Percentiles rank a stretch among this genome's conserved stretches.
Conservation (phyloP, 2,113 vertebrate genomes). For the Paratilapia polleni region DNA sequence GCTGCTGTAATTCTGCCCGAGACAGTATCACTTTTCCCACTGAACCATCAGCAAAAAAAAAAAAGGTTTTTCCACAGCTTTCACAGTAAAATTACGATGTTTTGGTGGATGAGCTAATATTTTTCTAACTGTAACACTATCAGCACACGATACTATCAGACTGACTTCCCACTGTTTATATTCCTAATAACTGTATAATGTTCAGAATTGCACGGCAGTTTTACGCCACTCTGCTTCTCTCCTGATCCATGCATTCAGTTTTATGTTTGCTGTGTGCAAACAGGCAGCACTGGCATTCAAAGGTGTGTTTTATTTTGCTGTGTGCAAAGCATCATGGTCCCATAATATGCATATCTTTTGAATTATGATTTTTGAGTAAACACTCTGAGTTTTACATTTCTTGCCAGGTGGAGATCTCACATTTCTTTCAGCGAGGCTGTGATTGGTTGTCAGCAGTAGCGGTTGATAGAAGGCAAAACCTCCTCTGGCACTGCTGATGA, state of each 20-base stretch:
- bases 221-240: constrained; percentile 22
- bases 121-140: constrained; percentile 30
- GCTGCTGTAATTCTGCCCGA: neutral
- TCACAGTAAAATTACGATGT: neutral
- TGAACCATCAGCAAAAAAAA: neutral
- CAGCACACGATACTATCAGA: constrained; percentile 4
- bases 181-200: constrained; percentile 28
- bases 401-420: constrained; percentile 54
- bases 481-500: constrained; percentile 42
- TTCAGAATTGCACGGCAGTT: constrained; percentile 30
- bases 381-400: constrained; percentile 38
- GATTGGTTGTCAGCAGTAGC: constrained; percentile 40
- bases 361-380: constrained; percentile 41
- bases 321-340: constrained; percentile 43
- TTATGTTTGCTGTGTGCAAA: neutral
- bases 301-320: constrained; percentile 46
- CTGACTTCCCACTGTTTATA: constrained; percentile 32
- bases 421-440: constrained; percentile 50
- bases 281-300: constrained; percentile 34
- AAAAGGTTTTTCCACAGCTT: neutral
- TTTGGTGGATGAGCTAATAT: constrained; percentile 15
- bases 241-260: constrained; percentile 1
- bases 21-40: constrained; percentile 8
- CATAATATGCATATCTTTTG: constrained; percentile 46
- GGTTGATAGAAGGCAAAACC: constrained; percentile 21